These are phyloP conservation scores for Agraylea sexmaculata DNA, from an alignment of 1,140 invertebrate species.

Conservation along the genomic window DNA sequence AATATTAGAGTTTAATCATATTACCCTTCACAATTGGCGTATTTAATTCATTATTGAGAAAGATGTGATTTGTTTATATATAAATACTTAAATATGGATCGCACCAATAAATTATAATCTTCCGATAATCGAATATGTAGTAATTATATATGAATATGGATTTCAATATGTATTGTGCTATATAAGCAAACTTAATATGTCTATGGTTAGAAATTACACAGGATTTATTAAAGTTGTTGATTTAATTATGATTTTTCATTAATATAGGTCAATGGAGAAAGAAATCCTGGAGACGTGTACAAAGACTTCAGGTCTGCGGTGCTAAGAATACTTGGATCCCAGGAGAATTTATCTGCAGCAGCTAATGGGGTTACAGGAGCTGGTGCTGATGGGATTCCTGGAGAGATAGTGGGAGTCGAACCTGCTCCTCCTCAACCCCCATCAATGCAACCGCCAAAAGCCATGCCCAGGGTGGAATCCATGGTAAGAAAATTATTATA, in stretches of 20 bases:
- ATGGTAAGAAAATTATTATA: conserved; percentile 24
- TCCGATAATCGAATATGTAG: too few relatives aligned
- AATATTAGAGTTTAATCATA: too few relatives aligned
- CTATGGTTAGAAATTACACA: too few relatives aligned
- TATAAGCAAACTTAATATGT: too few relatives aligned
- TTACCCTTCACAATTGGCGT: too few relatives aligned
- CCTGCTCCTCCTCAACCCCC: conserved; percentile 30
- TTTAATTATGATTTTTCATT: conserved; percentile 12
- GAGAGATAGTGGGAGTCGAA: conserved; percentile 44
- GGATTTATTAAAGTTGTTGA: background rate
- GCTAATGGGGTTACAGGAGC: conserved; percentile 43
- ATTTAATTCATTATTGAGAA: too few relatives aligned
- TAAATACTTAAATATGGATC: too few relatives aligned
- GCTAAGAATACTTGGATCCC: conserved; percentile 54
- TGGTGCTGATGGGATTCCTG: conserved; percentile 43
- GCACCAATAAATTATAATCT: too few relatives aligned
- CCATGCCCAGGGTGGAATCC: conserved; percentile 27
- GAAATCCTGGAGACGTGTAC: conserved; percentile 71
- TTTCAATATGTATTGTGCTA: too few relatives aligned
- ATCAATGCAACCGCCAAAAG: conserved; percentile 17
- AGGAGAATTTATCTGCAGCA: conserved; percentile 47
- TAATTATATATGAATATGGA: too few relatives aligned
- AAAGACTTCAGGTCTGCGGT: conserved; percentile 64
- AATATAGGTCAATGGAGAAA: conserved; percentile 65
- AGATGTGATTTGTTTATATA: too few relatives aligned